Conservation (phyloP, 2,113 vertebrate genomes). For the Parotia lawesii region DNA sequence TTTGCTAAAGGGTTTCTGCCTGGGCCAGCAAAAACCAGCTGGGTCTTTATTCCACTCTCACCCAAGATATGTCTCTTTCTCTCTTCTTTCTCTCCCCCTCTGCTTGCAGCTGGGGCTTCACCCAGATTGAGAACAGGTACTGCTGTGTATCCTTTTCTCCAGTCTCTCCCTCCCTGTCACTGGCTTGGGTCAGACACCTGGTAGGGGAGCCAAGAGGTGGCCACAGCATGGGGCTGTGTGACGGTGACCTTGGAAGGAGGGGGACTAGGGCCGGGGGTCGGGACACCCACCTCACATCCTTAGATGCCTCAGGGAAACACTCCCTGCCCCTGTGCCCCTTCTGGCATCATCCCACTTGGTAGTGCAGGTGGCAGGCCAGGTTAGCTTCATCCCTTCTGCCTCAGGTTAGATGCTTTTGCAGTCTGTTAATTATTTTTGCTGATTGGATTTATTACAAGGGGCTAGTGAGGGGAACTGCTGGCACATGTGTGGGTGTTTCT, state of each 20-base stretch:
- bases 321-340: neutral
- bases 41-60: fast-evolving
- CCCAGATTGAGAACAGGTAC: fast-evolving
- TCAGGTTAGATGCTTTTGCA: neutral
- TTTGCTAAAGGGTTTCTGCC: neutral
- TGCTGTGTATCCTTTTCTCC: neutral
- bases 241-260: neutral
- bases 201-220: neutral
- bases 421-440: neutral
- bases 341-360: neutral
- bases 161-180: neutral
- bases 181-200: neutral
- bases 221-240: fast-evolving
- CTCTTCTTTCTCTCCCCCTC: neutral
- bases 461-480: too few species aligned
- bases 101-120: neutral
- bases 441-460: neutral
- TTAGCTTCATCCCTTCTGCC: neutral
- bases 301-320: neutral
- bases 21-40: neutral
- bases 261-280: fast-evolving
- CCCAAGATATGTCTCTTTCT: neutral
- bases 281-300: neutral
- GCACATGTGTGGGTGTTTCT: fast-evolving
- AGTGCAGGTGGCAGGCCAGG: too few species aligned